Base-by-base conservation (phyloP, 2,888 invertebrate species). In the Heliothis peltigera region DNA sequence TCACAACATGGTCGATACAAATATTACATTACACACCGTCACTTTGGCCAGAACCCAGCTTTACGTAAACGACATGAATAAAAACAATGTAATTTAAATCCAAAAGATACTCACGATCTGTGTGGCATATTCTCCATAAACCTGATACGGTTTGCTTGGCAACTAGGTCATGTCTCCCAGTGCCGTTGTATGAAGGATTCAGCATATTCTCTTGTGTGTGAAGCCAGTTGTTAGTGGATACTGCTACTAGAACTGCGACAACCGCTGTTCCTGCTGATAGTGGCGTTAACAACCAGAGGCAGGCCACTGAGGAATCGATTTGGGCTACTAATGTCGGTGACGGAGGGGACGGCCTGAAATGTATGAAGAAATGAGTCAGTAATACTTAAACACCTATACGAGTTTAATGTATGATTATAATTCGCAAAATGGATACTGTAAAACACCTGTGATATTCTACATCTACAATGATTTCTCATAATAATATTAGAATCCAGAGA, bases 201-300 rank as follows among this genome's bases (percentile, higher is more conserved):
- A 97, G 96, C 95, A 98, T 96, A 88, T 97, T 97, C 90, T 98
- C 98, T 88, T 98, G 97, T 4, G 98, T 98, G 80, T 97, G 97
- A 22, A 98, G 95, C 98, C 98, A 98, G 91, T 98, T 97, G 87
- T 97, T 97, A 3, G 97, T 97, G 7, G 96, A 95, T 69, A 98
- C 96, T 18, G 97, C 97, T 2, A 97, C 96, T 44, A 96, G 94
- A 18, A 97, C 97, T 46, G 97, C 96, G 12, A 96, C 95, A 39
- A 97, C 95, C 12, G 97, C 97, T 15, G 97, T 95, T 39, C 97
- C 96, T 15, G 97, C 97, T 19, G 97, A 96, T 35, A 97, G 87
- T 0, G 96, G 96, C 0, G 96, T 96, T 43, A 96, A 86, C 28
- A 96, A 89, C 96, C 96, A 96, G 73, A 96, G 91, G 77, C 96